A percentile compares a stretch with the other conserved stretches of the same genome.
Evolutionary conservation across 2,797 vertebrate genomes (phyloP).

Genomic region (Antrozous pallidus): DNA sequence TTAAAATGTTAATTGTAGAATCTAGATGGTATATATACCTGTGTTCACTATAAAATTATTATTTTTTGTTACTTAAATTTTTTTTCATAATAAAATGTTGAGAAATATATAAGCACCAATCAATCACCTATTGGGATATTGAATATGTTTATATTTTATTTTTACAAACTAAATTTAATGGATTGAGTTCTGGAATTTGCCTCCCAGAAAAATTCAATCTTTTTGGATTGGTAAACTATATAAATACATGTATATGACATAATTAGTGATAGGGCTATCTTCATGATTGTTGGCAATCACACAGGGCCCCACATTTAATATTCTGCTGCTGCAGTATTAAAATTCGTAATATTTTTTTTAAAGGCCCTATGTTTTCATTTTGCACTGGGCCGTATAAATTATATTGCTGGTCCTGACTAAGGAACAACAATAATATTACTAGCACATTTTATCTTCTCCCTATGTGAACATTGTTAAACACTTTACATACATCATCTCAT

Average conservation of each 20-base stretch:
- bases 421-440: not conserved
- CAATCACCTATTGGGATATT: not conserved
- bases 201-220: not conserved
- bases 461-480: not conserved
- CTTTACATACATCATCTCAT: not conserved
- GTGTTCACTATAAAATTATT: not conserved
- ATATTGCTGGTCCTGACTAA: not conserved
- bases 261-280: not conserved
- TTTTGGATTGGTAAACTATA: not conserved
- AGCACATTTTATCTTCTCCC: conserved; percentile 22
- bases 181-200: not conserved
- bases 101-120: not conserved
- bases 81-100: conserved; percentile 1
- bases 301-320: not conserved
- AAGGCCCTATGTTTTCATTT: not conserved
- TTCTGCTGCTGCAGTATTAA: not conserved
- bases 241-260: not conserved
- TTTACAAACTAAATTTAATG: not conserved
- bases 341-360: conserved; percentile 33
- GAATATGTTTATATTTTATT: not conserved
- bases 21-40: not conserved
- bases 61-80: not conserved
- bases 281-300: not conserved
- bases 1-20: not conserved
- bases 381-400: not conserved